phyloP scores from a whole-genome alignment of 1,140 invertebrate genomes.

The Ridgeia piscesae region DNA sequence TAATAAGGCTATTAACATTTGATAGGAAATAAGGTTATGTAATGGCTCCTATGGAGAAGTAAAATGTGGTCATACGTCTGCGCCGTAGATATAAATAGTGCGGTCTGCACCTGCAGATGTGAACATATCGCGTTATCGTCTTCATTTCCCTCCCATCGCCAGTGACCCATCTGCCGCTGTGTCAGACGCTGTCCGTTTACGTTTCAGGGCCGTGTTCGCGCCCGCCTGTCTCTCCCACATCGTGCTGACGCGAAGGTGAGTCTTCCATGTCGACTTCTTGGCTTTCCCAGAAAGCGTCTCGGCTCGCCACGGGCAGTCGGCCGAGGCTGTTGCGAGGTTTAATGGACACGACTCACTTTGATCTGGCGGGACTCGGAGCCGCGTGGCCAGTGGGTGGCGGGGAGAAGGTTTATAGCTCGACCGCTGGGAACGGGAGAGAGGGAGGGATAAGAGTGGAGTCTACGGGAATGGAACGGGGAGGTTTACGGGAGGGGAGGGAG shows the following conservation, averaged over 20 bases:
- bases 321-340: neutral
- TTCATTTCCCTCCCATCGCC: constrained; percentile 9
- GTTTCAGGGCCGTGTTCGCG: constrained; percentile 77
- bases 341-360: neutral
- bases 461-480: no score
- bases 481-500: no score
- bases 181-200: constrained; percentile 28
- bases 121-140: neutral
- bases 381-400: no score
- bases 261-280: neutral
- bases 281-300: neutral
- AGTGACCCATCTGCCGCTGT: neutral
- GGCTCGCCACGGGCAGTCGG: neutral
- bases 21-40: no score
- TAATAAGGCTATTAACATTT: no score
- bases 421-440: neutral
- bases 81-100: no score
- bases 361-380: neutral
- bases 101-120: neutral
- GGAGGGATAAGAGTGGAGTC: neutral
- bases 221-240: constrained; percentile 90
- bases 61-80: no score
- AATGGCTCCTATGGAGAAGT: no score
- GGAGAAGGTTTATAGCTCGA: neutral
- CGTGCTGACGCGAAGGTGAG: constrained; percentile 75